Evolutionary conservation across 2,888 invertebrate genomes (phyloP).

Genomic region (Sphaerophoria rueppellii): DNA sequence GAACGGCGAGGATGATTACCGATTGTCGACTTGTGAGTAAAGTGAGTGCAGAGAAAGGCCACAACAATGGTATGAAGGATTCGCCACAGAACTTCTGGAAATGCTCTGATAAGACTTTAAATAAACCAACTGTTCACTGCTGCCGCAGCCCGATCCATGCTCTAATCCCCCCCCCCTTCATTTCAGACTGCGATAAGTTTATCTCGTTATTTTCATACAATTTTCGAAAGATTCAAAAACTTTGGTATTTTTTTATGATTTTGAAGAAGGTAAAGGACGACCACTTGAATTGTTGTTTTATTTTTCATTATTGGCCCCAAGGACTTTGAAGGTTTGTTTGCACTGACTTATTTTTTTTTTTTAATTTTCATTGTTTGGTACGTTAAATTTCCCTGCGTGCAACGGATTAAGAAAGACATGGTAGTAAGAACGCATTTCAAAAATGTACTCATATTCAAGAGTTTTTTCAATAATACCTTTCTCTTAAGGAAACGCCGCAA

Average conservation of each 20-base stretch:
- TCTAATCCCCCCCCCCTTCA: conserved; percentile 14
- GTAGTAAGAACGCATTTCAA: too few species aligned
- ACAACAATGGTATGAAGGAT: conserved; percentile 47
- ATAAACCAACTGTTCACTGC: conserved; percentile 55
- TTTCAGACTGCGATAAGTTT: conserved; percentile 59
- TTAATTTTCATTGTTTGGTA: neutral
- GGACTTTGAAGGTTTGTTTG: neutral
- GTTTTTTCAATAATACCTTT: too few species aligned
- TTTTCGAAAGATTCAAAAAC: conserved; percentile 70
- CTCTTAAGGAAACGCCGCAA: too few species aligned
- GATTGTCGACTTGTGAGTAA: conserved; percentile 39
- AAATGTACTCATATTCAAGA: too few species aligned
- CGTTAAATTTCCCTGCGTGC: too few species aligned
- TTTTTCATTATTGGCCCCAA: conserved; percentile 40
- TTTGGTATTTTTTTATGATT: conserved; percentile 11
- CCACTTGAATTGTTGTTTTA: conserved; percentile 50
- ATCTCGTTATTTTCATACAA: conserved; percentile 73
- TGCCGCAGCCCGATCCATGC: neutral
- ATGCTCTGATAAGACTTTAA: conserved; percentile 71
- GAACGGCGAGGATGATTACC: conserved; percentile 57
- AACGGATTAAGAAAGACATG: too few species aligned
- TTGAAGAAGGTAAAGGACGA: conserved; percentile 30
- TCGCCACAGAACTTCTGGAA: conserved; percentile 67
- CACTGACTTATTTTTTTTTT: neutral
- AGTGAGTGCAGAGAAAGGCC: conserved; percentile 27